A percentile compares a stretch with the other conserved stretches of the same genome.
These are phyloP conservation scores for Eupithecia subfuscata DNA, from an alignment of 2,888 invertebrate species.

Conservation along the genomic window DNA sequence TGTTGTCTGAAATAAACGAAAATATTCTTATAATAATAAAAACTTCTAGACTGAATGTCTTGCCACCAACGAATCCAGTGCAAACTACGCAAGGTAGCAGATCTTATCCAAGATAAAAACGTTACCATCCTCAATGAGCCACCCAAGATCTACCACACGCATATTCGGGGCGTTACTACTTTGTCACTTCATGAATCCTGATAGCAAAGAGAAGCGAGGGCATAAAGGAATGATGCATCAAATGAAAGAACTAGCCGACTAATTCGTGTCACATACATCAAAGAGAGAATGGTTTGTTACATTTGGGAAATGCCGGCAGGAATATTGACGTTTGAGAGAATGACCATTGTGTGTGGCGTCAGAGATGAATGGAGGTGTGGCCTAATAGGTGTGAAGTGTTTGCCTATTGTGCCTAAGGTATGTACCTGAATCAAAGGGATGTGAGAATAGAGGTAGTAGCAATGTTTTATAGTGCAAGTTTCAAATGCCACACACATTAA, in stretches of 20 bases:
- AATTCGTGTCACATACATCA: slow-evolving; percentile 82
- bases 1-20: not conserved
- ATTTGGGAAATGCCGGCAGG: slow-evolving; percentile 60
- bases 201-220: slow-evolving; percentile 62
- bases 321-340: slow-evolving; percentile 76
- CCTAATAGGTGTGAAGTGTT: slow-evolving; percentile 83
- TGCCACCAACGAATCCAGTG: not conserved
- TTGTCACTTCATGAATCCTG: slow-evolving; percentile 75
- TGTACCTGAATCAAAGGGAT: slow-evolving; percentile 58
- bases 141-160: slow-evolving; percentile 78
- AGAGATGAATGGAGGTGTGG: slow-evolving; percentile 75
- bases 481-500: slow-evolving; percentile 17
- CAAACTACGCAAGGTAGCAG: not conserved
- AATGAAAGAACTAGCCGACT: slow-evolving; percentile 73
- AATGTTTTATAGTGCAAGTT: slow-evolving; percentile 15
- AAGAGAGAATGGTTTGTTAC: slow-evolving; percentile 71
- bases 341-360: slow-evolving; percentile 79
- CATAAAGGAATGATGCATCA: slow-evolving; percentile 47
- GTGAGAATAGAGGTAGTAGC: slow-evolving; percentile 11
- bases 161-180: slow-evolving; percentile 76
- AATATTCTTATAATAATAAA: not conserved
- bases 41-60: not conserved
- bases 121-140: slow-evolving; percentile 51
- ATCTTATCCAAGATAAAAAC: slow-evolving; percentile 12
- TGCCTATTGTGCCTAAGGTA: slow-evolving; percentile 73